Evolutionary conservation across 2,113 vertebrate genomes (phyloP), one percentile per base, ranked within the genome.

Genomic region (Pomatorhinus ruficollis): DNA sequence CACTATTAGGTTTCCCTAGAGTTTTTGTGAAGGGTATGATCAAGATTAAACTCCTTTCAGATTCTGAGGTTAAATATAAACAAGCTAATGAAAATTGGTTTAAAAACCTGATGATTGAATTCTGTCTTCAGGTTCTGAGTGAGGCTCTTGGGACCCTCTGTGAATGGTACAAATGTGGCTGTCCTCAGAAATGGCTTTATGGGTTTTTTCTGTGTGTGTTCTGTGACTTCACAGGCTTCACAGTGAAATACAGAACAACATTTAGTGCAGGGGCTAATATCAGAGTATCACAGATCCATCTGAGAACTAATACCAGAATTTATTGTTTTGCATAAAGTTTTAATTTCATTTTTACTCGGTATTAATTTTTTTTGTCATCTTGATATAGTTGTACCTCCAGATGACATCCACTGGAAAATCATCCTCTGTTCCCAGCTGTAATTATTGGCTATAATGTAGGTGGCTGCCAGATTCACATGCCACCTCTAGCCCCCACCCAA

Each of bases 401-500:
- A 79, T 33, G 8, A 63, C 39, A 31, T 20, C 13, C 6, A 54
- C 35, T 57, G 25, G 47, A 79, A 81, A 79, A 40, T 27, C 3
- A 28, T 12, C 14, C 23, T 50, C 22, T 81, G 9, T 40, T 82
- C 16, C n/a, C 23, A 35, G 4, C 19, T 49, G 5, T 50, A 63
- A 66, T 45, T 37, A 30, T 42, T 89, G 53, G 15, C 14, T 68
- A 13, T 31, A 64, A 64, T 6, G 7, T 37, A 50, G 19, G 22
- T 70, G 45, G 9, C 15, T 90, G 78, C 88, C 52, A 47, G 24
- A 37, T 10, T 78, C 20, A 15, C 3, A 2, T 25, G 21, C 2
- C 12, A 10, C 12, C 5, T n/a, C 11, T 40, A 23, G 2, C 2
- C 13, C 6, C 4, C 8, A 4, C 31, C 4, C 21, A 30, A 4